These are phyloP conservation scores for Stenodera caucasica DNA, from an alignment of 2,888 invertebrate genomes.

Conservation along the genomic window DNA sequence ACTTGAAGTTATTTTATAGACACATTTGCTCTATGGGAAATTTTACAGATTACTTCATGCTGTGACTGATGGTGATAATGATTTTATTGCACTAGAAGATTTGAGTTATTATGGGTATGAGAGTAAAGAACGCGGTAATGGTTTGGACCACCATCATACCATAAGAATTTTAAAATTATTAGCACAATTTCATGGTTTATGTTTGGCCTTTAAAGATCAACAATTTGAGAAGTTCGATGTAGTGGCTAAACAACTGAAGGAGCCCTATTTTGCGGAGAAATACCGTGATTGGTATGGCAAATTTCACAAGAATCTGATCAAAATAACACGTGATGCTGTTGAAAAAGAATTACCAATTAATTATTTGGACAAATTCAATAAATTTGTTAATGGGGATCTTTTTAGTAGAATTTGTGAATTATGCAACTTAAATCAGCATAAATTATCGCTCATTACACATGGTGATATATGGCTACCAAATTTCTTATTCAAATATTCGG, in stretches of 20 bases:
- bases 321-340: slow-evolving; percentile 65
- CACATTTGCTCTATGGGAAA: too few species aligned
- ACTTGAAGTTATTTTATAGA: too few species aligned
- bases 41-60: slow-evolving; percentile 51
- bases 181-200: slow-evolving; percentile 56
- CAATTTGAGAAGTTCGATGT: slow-evolving; percentile 47
- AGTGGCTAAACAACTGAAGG: slow-evolving; percentile 41
- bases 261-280: slow-evolving; percentile 63
- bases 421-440: slow-evolving; percentile 18
- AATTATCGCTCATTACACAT: slow-evolving; percentile 61
- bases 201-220: slow-evolving; percentile 55
- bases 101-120: slow-evolving; percentile 49
- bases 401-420: slow-evolving; percentile 32
- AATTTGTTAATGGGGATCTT: slow-evolving; percentile 33
- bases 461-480: slow-evolving; percentile 80
- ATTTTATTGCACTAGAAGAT: slow-evolving; percentile 55
- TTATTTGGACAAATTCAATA: slow-evolving; percentile 34
- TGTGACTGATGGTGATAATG: slow-evolving; percentile 52
- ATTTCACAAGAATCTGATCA: slow-evolving; percentile 58
- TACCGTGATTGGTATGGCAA: slow-evolving; percentile 62
- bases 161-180: slow-evolving; percentile 49
- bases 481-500: slow-evolving; percentile 61
- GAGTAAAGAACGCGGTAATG: slow-evolving; percentile 43
- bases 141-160: slow-evolving; percentile 47
- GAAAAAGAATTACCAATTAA: slow-evolving; percentile 58